Conservation (phyloP, 2,888 invertebrate genomes). For the Phytoseiulus persimilis region DNA sequence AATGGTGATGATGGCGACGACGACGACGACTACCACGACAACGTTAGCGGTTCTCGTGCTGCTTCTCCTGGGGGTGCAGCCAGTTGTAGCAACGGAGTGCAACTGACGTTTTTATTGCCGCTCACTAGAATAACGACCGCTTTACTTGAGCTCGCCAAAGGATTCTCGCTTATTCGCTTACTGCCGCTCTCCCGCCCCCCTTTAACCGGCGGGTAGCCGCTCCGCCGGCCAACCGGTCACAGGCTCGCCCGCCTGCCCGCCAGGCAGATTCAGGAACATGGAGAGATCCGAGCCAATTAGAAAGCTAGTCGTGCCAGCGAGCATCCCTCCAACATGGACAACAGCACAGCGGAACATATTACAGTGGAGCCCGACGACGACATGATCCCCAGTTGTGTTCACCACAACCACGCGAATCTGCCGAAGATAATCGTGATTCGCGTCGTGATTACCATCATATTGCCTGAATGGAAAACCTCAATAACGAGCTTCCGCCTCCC, state of each 20-base stretch:
- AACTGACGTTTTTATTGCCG: conserved; percentile 5
- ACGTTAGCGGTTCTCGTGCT: neutral
- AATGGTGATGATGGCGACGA: neutral
- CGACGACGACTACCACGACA: neutral
- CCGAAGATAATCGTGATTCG: too few species aligned
- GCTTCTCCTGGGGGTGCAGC: neutral
- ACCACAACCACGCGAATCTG: too few species aligned
- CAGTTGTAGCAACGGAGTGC: conserved; percentile 5
- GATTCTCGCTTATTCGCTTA: neutral
- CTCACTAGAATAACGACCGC: conserved; percentile 5
- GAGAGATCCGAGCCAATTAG: neutral
- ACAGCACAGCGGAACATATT: neutral
- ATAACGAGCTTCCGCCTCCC: too few species aligned
- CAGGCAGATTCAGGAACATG: neutral
- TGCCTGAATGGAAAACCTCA: too few species aligned
- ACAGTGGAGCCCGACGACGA: neutral
- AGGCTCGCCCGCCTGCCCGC: neutral
- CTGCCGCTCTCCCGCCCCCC: neutral
- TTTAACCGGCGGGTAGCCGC: neutral
- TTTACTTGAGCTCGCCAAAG: neutral
- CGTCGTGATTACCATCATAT: too few species aligned
- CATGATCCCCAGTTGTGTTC: neutral
- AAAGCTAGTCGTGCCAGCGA: neutral
- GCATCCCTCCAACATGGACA: neutral
- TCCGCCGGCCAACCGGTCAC: neutral